A percentile compares a stretch with the other conserved stretches of the same genome.
Conservation (phyloP, 2,113 vertebrate genomes). For the Stictonetta naevosa region DNA sequence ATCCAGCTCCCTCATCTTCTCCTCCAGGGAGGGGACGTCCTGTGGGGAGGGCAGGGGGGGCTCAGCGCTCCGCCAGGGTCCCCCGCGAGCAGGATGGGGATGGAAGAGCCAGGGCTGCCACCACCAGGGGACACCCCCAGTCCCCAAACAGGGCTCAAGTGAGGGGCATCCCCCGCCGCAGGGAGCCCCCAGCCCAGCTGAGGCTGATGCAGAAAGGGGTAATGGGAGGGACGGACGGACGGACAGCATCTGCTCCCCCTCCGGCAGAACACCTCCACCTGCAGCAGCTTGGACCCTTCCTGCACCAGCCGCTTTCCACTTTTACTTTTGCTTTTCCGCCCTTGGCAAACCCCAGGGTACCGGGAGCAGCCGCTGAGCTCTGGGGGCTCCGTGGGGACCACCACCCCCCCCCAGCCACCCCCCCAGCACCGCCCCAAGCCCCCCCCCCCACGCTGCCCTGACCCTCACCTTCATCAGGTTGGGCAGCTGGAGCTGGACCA, state of each 20-base stretch:
- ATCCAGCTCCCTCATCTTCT: slow-evolving; percentile 77
- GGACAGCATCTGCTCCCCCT: neutral
- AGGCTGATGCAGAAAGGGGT: neutral
- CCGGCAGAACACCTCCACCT: neutral
- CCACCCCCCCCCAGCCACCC: fast-evolving
- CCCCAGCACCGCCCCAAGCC: neutral
- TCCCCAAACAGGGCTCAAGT: neutral
- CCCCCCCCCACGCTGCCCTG: fast-evolving
- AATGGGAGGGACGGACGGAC: neutral
- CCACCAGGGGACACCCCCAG: neutral
- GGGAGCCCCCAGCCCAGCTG: neutral
- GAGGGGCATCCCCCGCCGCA: neutral
- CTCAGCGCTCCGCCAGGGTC: fast-evolving
- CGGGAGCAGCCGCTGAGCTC: fast-evolving
- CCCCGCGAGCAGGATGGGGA: fast-evolving
- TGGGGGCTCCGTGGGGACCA: fast-evolving
- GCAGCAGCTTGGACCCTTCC: neutral
- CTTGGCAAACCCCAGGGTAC: neutral
- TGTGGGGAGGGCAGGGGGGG: neutral
- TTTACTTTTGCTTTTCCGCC: neutral
- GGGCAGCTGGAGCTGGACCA: slow-evolving; percentile 72
- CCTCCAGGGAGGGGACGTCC: slow-evolving; percentile 74
- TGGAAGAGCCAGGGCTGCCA: fast-evolving
- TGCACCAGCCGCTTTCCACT: neutral
- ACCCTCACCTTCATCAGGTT: slow-evolving; percentile 74